Percentiles rank a stretch among this genome's conserved stretches.
Conservation (phyloP, 2,888 invertebrate species). For the Caenorhabditis sulstoni region DNA sequence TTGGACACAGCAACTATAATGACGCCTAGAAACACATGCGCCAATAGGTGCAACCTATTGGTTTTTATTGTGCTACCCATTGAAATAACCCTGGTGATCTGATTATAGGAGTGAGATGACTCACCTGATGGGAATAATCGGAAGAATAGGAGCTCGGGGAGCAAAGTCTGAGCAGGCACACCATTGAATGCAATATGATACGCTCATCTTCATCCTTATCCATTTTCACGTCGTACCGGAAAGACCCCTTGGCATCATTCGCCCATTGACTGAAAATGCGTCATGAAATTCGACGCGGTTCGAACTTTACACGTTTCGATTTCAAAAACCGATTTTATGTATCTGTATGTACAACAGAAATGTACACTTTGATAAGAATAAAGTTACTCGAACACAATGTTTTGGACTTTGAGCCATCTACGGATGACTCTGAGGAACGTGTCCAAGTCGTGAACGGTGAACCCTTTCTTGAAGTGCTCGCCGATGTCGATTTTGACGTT, state of each 20-base stretch:
- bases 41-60: no score
- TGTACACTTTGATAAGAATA: no score
- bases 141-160: no score
- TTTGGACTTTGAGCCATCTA: constrained; percentile 34
- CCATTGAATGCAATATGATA: background rate
- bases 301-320: background rate
- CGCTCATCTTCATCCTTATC: background rate
- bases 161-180: no score
- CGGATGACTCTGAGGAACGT: constrained; percentile 38
- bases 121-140: no score
- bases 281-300: constrained; percentile 10
- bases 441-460: constrained; percentile 48
- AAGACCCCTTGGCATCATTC: background rate
- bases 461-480: constrained; percentile 54
- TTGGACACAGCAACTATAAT: no score
- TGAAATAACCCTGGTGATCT: no score
- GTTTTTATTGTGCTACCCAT: no score
- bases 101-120: no score
- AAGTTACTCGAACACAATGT: constrained; percentile 36
- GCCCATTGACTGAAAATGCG: background rate
- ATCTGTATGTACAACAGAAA: constrained; percentile 14
- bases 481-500: constrained; percentile 58
- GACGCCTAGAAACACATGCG: no score
- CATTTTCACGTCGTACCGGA: background rate
- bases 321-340: background rate